These are phyloP conservation scores for Dioctria rufipes DNA, from an alignment of 2,888 invertebrate species.

Conservation along the genomic window DNA sequence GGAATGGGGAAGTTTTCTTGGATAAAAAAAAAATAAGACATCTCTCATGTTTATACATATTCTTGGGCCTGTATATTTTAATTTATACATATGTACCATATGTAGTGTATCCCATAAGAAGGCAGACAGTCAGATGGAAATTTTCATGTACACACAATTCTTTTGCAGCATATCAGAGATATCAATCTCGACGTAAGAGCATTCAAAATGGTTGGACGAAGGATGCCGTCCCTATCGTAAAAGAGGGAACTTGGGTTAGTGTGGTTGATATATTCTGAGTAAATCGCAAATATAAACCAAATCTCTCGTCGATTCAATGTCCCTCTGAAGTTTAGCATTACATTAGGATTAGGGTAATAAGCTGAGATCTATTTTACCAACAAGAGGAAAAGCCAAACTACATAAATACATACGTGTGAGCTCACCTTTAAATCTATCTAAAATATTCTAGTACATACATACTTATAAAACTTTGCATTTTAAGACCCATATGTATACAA, in stretches of 20 bases:
- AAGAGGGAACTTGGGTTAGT: neutral
- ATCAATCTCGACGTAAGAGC: neutral
- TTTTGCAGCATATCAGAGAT: neutral
- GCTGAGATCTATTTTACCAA: constrained; percentile 10
- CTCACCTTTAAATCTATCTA: neutral
- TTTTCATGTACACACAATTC: neutral
- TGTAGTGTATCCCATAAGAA: neutral
- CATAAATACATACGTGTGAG: neutral
- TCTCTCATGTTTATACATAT: neutral
- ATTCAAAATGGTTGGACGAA: neutral
- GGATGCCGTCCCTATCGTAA: neutral
- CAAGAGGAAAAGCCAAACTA: neutral
- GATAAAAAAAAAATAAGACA: constrained; percentile 13
- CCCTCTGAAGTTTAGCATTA: constrained; percentile 30
- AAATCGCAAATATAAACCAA: constrained; percentile 40
- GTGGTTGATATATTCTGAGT: neutral
- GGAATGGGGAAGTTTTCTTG: constrained; percentile 1
- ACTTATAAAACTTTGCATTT: no score
- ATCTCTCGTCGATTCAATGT: constrained; percentile 41
- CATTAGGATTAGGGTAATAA: neutral
- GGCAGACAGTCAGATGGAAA: neutral
- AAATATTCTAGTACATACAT: no score
- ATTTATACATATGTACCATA: neutral
- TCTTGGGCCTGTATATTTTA: neutral
- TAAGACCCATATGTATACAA: no score